Evolutionary conservation across 2,888 invertebrate species (phyloP).

Genomic region (Zygogramma bicolorata): DNA sequence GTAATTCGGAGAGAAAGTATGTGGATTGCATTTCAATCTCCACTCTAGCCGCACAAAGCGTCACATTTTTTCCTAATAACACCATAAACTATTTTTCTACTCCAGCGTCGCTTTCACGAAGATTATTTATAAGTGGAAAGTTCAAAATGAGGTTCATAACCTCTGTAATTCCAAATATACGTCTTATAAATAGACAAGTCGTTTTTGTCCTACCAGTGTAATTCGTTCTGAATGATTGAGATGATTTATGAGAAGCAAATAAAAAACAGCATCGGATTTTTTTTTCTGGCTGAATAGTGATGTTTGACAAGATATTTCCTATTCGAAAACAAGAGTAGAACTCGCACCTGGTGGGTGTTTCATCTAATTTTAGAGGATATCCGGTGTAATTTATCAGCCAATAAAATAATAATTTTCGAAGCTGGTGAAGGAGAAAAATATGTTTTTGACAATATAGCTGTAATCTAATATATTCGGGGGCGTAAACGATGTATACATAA

Average conservation of each 20-base stretch:
- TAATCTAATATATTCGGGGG: background rate
- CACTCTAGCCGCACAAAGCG: too few species aligned
- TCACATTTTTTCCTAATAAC: too few species aligned
- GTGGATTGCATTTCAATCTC: too few species aligned
- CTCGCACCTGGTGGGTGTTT: background rate
- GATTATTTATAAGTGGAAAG: too few species aligned
- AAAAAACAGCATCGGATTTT: background rate
- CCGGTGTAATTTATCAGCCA: background rate
- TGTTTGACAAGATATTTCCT: background rate
- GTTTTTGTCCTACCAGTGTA: background rate
- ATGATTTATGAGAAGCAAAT: background rate
- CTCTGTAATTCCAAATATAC: background rate
- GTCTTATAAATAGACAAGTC: background rate
- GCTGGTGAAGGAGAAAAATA: background rate
- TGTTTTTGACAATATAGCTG: background rate
- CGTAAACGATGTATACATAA: too few species aligned
- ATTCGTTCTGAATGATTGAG: background rate
- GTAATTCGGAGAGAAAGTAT: too few species aligned
- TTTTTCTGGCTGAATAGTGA: background rate
- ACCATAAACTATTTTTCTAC: too few species aligned
- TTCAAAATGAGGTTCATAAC: background rate
- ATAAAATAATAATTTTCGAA: background rate
- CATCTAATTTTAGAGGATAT: slow-evolving; percentile 3
- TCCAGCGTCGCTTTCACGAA: too few species aligned
- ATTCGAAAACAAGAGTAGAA: background rate